A percentile compares a stretch with the other conserved stretches of the same genome.
Evolutionary conservation across 2,113 vertebrate species (phyloP).

Genomic region (Pontoporia blainvillei): DNA sequence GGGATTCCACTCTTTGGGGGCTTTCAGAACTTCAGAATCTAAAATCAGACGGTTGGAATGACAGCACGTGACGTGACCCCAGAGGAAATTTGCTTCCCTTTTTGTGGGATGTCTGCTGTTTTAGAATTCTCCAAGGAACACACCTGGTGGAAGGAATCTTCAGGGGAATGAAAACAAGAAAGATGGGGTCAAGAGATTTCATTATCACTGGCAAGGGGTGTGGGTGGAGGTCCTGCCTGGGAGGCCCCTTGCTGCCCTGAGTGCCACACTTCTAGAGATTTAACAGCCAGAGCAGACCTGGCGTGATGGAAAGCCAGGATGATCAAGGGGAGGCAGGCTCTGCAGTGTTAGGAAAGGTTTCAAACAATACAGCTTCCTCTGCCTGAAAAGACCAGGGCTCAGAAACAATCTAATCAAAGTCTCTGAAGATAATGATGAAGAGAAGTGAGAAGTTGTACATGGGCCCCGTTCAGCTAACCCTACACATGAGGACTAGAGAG

Average conservation of each 20-base stretch:
- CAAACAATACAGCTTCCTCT: background rate
- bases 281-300: background rate
- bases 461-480: background rate
- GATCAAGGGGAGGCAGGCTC: constrained; percentile 11
- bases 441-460: background rate
- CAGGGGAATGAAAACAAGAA: background rate
- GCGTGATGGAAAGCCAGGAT: background rate
- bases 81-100: constrained; percentile 36
- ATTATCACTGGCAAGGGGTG: background rate
- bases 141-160: background rate
- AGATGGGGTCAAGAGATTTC: background rate
- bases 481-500: background rate
- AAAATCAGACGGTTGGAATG: constrained; percentile 48
- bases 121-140: constrained; percentile 30
- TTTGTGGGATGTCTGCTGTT: constrained; percentile 5
- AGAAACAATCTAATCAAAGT: constrained; percentile 36
- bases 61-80: constrained; percentile 4
- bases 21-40: constrained; percentile 46
- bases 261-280: background rate
- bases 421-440: constrained; percentile 23
- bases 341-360: background rate
- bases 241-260: background rate
- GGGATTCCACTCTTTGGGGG: background rate
- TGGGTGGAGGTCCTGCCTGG: background rate
- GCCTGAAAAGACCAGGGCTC: background rate